phyloP scores from a whole-genome alignment of 2,113 vertebrate genomes.

The Hiodon tergisus region DNA sequence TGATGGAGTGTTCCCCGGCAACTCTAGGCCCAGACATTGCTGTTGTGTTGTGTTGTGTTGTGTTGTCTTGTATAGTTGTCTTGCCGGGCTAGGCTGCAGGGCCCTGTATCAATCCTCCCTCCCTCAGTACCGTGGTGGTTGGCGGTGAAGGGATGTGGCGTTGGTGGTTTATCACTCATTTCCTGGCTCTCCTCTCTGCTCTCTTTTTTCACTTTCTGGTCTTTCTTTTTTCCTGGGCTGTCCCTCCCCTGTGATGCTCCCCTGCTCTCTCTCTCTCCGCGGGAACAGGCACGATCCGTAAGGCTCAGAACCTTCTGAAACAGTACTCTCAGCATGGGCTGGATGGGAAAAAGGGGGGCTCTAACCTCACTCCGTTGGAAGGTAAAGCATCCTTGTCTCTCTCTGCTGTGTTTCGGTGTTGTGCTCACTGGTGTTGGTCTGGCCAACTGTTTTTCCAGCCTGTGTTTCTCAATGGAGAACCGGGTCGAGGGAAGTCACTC shows the following conservation, averaged over 20 bases:
- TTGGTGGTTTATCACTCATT: conserved; percentile 69
- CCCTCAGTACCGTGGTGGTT: conserved; percentile 26
- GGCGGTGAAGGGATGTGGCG: conserved; percentile 68
- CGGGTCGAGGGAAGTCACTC: too few relatives aligned
- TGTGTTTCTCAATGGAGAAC: conserved; percentile 4
- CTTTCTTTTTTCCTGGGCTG: conserved; percentile 58
- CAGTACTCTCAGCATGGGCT: conserved; percentile 99
- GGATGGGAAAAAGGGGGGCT: conserved; percentile 99
- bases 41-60: conserved; percentile 20
- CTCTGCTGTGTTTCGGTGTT: conserved; percentile 35
- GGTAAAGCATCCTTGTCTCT: conserved; percentile 71
- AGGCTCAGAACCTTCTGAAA: conserved; percentile 99
- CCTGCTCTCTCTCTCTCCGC: conserved; percentile 51
- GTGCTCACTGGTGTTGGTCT: conserved; percentile 34
- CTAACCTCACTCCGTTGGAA: conserved; percentile 98
- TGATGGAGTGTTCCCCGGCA: background rate
- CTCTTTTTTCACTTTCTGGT: conserved; percentile 31
- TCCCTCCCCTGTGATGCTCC: conserved; percentile 54
- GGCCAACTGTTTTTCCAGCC: conserved; percentile 38
- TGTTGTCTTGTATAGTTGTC: conserved; percentile 29
- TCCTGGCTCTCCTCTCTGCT: conserved; percentile 72
- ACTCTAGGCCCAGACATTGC: conserved; percentile 1
- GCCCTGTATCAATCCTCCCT: conserved; percentile 16
- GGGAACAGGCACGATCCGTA: conserved; percentile 98
- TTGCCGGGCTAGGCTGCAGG: conserved; percentile 34